Base-by-base conservation (phyloP, 2,797 vertebrate species). In the Protonibea diacanthus region DNA sequence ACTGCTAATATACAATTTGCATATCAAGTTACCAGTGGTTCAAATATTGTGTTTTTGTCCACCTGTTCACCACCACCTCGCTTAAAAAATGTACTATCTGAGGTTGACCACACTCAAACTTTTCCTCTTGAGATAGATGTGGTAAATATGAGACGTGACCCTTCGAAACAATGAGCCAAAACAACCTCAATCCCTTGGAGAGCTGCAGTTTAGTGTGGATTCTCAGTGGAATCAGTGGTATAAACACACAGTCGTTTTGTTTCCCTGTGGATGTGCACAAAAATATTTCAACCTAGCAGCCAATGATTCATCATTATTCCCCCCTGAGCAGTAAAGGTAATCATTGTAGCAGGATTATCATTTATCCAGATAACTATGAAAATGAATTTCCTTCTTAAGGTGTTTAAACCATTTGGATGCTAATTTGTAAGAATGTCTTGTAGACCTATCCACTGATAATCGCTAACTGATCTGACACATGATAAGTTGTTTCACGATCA, bases 401-500 rank as follows among this genome's bases (percentile, higher is more conserved):
- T 21, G 2, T 42, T 75, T 60, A 25, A 48, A 71, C 48, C 3
- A 55, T 73, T 70, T 44, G 9, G 5, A 55, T 53, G 15, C 25
- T 61, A n/a, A 71, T 70, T 52, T 61, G 25, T 17, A 6, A 27
- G 4, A 20, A 71, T 62, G 10, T 59, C 47, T 63, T 18, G n/a
- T 40, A 40, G 55, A 44, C 58, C 17, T 21, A 52, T 82, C 64
- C 4, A 4, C 48, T 38, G 68, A 61, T 74, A 9, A 64, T 73
- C 66, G 55, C 6, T 1, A n/a, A 23, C 51, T 62, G 44, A 23
- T 73, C 58, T 65, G 74, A 72, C 69, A 80, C 56, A 40, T 61
- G 70, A 66, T 78, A 52, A 71, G 51, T 49, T 60, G 63, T 72
- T 63, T 72, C 29, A 42, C 27, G 49, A 42, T 80, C 40, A 63